Base-by-base conservation (phyloP, 1,140 invertebrate species). In the Archivesica marissinica region DNA sequence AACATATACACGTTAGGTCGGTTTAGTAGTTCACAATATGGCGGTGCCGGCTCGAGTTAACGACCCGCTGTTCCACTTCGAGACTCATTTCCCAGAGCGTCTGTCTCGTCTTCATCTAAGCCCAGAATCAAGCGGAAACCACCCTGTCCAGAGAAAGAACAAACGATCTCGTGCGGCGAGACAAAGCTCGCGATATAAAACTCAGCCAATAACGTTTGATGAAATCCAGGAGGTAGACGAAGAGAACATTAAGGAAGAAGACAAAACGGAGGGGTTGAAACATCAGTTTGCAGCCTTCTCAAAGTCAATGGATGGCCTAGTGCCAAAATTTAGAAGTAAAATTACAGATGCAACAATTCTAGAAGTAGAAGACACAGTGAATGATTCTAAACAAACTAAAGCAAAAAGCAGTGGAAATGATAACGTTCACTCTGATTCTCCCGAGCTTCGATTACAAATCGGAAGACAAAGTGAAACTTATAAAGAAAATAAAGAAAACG, bases 161-260 rank as follows among this genome's bases (percentile, higher is more conserved):
- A 87, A 85, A 64, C 44, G 82, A 9, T 83, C 87, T 30, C 86
- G 85, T 41, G 83, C 83, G 1, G 87, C 85, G 25, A 82, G 91
- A 30, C 87, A 91, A 85, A 87, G 90, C 74, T 92, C 93, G 4
- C 92, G 96, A 54, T 96, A 96, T 90, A 95, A 96, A 88, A 96
- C 96, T 9, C 96, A 96, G 90, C 96, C 96, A 0, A 96, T 96
- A 76, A 97, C 96, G 25, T 97, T 97, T 92, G 95, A 96, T 70
- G 96, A 97, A 94, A 97, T 96, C 86, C 95, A 96, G 94, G 96
- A 96, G 76, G 91, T 94, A 35, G 91, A 93, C 86, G 90, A 92
- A 86, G 90, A 93, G 81, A 89, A 89, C 30, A 80, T 87, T 38
- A 81, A 87, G 52, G 87, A 89, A 35, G 83, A 88, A 72, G 79